Percentiles rank a stretch among this genome's conserved stretches.
These are phyloP conservation scores for Tetropium fuscum DNA, from an alignment of 2,888 invertebrate species.

Conservation along the genomic window DNA sequence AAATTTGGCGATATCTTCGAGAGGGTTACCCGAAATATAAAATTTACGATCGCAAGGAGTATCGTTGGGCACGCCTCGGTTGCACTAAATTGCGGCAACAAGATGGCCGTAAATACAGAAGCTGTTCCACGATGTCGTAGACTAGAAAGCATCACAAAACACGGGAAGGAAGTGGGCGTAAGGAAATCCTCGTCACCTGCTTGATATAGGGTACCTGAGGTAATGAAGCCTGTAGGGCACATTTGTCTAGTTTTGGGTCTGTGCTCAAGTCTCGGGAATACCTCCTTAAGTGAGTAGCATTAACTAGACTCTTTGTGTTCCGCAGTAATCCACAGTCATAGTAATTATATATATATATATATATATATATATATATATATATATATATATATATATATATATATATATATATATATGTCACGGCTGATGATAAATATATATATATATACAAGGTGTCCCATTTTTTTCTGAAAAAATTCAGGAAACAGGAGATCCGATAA, in stretches of 20 bases:
- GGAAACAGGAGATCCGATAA: too few relatives aligned
- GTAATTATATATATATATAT: too few relatives aligned
- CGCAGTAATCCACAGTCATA: too few relatives aligned
- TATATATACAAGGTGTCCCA: too few relatives aligned
- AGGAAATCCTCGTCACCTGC: constrained; percentile 44
- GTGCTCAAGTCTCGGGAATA: too few relatives aligned
- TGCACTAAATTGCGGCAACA: constrained; percentile 32
- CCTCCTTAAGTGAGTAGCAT: too few relatives aligned
- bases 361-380: too few relatives aligned
- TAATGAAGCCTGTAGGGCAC: constrained; percentile 15
- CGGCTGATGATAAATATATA: too few relatives aligned
- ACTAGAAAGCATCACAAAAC: constrained; percentile 32
- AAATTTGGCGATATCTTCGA: constrained; percentile 27
- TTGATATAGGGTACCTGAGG: constrained; percentile 31
- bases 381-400: too few relatives aligned
- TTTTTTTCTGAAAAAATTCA: too few relatives aligned
- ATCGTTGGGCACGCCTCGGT: constrained; percentile 22
- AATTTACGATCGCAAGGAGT: constrained; percentile 27
- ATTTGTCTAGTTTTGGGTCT: constrained; percentile 6
- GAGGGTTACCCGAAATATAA: constrained; percentile 10
- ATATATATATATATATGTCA: too few relatives aligned
- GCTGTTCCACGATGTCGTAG: constrained; percentile 9
- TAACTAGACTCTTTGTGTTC: too few relatives aligned
- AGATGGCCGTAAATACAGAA: constrained; percentile 30
- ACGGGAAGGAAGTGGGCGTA: constrained; percentile 39